Evolutionary conservation across 1,140 invertebrate genomes (phyloP), one percentile per base, ranked within the genome.

Genomic region (Philopotamus ludificatus): DNA sequence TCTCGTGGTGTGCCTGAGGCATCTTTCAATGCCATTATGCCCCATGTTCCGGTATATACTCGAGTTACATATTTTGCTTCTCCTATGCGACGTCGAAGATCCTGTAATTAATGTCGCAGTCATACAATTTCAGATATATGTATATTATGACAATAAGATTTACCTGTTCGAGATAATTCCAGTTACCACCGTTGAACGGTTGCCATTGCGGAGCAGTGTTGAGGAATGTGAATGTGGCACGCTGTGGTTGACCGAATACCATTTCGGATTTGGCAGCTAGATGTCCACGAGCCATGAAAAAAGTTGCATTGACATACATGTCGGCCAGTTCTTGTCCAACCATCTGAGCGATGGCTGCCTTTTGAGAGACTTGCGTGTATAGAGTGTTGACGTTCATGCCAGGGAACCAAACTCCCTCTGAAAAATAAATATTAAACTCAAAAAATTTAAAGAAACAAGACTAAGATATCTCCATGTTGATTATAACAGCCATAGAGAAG

Each of bases 171-270:
- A 81, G 68, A 39, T 55, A 72, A 70, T 79, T 78, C 86, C 87
- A 89, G 73, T 88, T 88, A 28, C 83, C 84, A 53, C 78, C 83
- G 67, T 87, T 87, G 64, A 88, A 84, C 2, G 77, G 79, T 63
- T 87, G 84, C 86, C 86, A 89, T 63, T 85, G 86, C 1, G 86
- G 85, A 2, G 81, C 84, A 1, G 77, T 81, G 71, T 89, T 89
- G 7, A 86, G 80, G 72, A 84, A 88, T 69, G 82, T 83, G 74
- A 86, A 88, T 2, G 86, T 86, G 16, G 84, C 76, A 0, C 83
- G 78, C 71, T 89, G 86, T 54, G 84, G 83, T 9, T 81, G 74
- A 0, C 80, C 85, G 64, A 82, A 87, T 1, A 87, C 76, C 47
- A 83, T 85, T 72, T 90, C 87, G 23, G 79, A 82, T 71, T 87